Evolutionary conservation across 2,888 invertebrate genomes (phyloP), one percentile per base, ranked within the genome.

Genomic region (Lasioglossum villosulum): DNA sequence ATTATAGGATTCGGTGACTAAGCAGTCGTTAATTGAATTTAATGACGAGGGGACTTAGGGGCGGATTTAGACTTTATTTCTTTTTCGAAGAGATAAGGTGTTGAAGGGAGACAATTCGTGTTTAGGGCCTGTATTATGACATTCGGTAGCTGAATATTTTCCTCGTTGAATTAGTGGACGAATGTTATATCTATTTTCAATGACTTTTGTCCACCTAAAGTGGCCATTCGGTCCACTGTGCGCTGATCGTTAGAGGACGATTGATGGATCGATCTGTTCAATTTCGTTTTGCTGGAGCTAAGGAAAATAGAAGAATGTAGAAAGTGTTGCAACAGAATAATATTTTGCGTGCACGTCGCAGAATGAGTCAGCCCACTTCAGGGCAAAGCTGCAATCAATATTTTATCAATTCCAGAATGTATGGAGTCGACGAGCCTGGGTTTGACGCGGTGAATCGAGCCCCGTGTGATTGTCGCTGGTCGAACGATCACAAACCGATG

Each of bases 401-500:
- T 30, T 48, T 39, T 37, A 78, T 39, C 78, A 52, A 48, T 70
- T 78, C 39, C 27, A 52, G 56, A 39, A 56, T 34, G 45, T 45
- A 37, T n/a, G 23, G 5, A 48, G 42, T 83, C 37, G 10, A 42
- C 14, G 59, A 37, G 2, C 71, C 84, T 78, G 84, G 19, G n/a
- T 2, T 30, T 77, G 84, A 78, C 80, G 68, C 56, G n/a, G 70
- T 68, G 73, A 78, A 83, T 74, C 76, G 78, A 80, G 34, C 79
- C 71, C 79, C 19, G 82, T 70, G 78, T 19, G 78, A 71, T 63
- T 77, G 75, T 68, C 56, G 84, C 66, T 75, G 80, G 78, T 85
- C 83, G 52, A 82, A 27, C 80, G 88, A 84, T 78, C 85, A 81
- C 79, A 52, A 59, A 76, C 79, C 76, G 80, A 86, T 84, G 86